Evolutionary conservation across 1,140 invertebrate species (phyloP), one percentile per base, ranked within the genome.

Genomic region (Listronotus oregonensis): DNA sequence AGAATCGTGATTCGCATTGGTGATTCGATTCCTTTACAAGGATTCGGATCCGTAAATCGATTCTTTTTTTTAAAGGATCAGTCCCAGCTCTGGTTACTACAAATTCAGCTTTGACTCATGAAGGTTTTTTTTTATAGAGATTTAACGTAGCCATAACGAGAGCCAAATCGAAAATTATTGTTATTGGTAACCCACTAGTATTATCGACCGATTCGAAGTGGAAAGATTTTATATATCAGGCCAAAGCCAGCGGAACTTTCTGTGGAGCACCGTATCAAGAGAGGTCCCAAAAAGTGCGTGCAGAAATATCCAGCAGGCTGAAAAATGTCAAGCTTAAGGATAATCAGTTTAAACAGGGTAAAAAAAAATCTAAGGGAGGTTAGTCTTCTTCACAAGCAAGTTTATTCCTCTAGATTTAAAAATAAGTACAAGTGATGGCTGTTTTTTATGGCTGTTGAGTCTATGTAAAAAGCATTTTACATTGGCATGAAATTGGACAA

Each of bases 161-260:
- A 37, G 77, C 75, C 9, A 73, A 70, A 60, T 75, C 73, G n/a
- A 78, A 78, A 47, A 72, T 92, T 0, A 85, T 92, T 40, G 77
- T 92, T n/a, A 77, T 92, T 42, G 90, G 90, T 11, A 86, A 90
- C 78, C 88, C 89, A 0, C 52, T 79, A 56, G 76, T 90, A 8
- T 73, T 92, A 5, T 69, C 76, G 4, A 69, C 47, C 64, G 83
- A 89, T 72, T 31, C 73, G 0, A 78, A 81, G 67, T 91, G 89
- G 88, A 67, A 71, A 1, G 17, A 58, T 39, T 82, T 83, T 50
- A 81, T 85, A 27, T 43, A 77, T 3, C 79, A 81, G 32, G 85
- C 84, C 60, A 51, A 73, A 9, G n/a, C 77, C 0, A 72, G 79
- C 42, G 56, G 74, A 4, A 77, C 76, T 31, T 81, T 80, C 60